phyloP scores from a whole-genome alignment of 2,797 vertebrate genomes.

The Borostomias antarcticus region DNA sequence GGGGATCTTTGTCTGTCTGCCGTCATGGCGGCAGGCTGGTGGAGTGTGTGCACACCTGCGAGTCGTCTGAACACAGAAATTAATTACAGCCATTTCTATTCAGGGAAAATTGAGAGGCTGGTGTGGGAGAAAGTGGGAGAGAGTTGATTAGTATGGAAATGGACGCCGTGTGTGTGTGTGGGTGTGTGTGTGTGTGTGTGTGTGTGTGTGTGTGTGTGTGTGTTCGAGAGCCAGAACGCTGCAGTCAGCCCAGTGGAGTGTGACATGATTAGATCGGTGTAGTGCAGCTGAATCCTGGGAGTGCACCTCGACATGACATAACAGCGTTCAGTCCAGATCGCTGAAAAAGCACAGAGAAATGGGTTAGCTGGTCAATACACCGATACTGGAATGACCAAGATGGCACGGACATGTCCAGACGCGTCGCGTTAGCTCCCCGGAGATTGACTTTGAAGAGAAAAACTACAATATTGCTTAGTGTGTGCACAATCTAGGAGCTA shows the following conservation, averaged over 20 bases:
- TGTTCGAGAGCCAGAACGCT: not conserved
- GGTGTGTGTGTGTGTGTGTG: not conserved
- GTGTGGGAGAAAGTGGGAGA: slow-evolving; percentile 31
- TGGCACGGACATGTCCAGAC: no score
- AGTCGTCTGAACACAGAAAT: slow-evolving; percentile 39
- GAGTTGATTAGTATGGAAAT: slow-evolving; percentile 39
- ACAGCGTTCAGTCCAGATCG: no score
- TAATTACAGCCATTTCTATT: slow-evolving; percentile 41
- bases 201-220: not conserved
- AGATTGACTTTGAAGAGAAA: no score
- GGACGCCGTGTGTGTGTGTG: slow-evolving; percentile 25
- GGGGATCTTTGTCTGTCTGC: slow-evolving; percentile 16
- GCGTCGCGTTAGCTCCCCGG: no score
- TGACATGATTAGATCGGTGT: no score
- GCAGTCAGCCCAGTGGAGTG: not conserved
- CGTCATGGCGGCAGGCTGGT: slow-evolving; percentile 27
- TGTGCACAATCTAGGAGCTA: no score
- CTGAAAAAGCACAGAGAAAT: no score
- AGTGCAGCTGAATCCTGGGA: no score
- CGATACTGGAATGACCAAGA: no score
- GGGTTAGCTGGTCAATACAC: no score
- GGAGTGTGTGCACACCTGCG: slow-evolving; percentile 5
- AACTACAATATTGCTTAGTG: no score
- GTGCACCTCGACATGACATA: no score
- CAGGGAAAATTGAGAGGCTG: slow-evolving; percentile 42